These are phyloP conservation scores for Melanocharis versteri DNA, from an alignment of 2,113 vertebrate species.

Conservation along the genomic window DNA sequence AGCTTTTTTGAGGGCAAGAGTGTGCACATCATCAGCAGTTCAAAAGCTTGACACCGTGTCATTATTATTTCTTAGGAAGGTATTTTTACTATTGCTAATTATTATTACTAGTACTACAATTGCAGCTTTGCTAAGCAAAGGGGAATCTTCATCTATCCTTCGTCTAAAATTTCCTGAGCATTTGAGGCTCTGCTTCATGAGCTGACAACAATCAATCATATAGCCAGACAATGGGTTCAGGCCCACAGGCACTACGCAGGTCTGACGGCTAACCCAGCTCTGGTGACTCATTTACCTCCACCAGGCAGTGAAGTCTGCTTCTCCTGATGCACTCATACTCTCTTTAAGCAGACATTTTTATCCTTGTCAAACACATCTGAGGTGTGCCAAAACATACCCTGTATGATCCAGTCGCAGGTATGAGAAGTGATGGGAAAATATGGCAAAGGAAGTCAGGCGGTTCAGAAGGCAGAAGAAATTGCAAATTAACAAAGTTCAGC, in stretches of 20 bases:
- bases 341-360: not conserved
- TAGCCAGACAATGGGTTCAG: not conserved
- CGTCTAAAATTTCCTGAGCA: not conserved
- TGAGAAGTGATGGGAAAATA: not conserved
- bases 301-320: not conserved
- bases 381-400: not conserved
- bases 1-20: not conserved
- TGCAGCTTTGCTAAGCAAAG: not conserved
- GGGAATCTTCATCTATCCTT: not conserved
- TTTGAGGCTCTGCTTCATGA: not conserved
- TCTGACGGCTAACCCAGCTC: not conserved
- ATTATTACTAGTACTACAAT: not conserved
- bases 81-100: not conserved
- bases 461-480: not conserved
- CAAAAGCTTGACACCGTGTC: not conserved
- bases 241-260: accelerated
- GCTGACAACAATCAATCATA: accelerated
- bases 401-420: not conserved
- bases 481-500: not conserved
- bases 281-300: not conserved
- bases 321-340: not conserved
- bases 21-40: not conserved
- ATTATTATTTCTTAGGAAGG: not conserved
- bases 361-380: not conserved
- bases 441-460: not conserved